phyloP scores from a whole-genome alignment of 2,888 invertebrate genomes.

The Cheilosia variabilis region DNA sequence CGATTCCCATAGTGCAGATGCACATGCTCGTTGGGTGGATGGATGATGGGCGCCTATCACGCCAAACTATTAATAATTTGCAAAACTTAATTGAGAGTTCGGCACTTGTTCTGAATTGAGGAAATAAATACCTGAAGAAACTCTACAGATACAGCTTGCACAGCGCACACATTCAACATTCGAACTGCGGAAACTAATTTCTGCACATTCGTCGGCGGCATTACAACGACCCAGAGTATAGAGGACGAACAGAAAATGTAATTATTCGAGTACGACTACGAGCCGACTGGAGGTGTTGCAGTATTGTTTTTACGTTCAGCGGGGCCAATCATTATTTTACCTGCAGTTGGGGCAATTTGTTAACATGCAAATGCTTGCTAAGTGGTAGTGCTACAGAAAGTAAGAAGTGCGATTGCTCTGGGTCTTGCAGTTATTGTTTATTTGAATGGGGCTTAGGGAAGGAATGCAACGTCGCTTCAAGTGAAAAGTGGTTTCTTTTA shows the following conservation, averaged over 20 bases:
- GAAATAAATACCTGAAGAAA: slow-evolving; percentile 10
- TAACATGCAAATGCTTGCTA: slow-evolving; percentile 68
- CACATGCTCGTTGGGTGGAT: slow-evolving; percentile 52
- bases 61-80: slow-evolving; percentile 68
- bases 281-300: slow-evolving; percentile 62
- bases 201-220: slow-evolving; percentile 7
- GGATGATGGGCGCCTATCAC: slow-evolving; percentile 71
- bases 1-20: slow-evolving; percentile 61
- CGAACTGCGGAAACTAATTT: slow-evolving; percentile 39
- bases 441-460: not conserved
- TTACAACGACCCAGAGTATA: not conserved
- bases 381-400: slow-evolving; percentile 42
- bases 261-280: slow-evolving; percentile 14
- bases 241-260: slow-evolving; percentile 23
- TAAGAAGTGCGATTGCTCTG: slow-evolving; percentile 22
- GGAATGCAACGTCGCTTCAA: not conserved
- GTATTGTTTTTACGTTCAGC: slow-evolving; percentile 43
- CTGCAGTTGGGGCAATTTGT: slow-evolving; percentile 43
- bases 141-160: slow-evolving; percentile 24
- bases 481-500: not conserved
- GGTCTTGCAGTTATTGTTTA: slow-evolving; percentile 9
- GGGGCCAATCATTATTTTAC: slow-evolving; percentile 37
- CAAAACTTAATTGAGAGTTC: slow-evolving; percentile 69
- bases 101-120: slow-evolving; percentile 60
- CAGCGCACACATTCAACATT: slow-evolving; percentile 62